A percentile compares a stretch with the other conserved stretches of the same genome.
Evolutionary conservation across 2,113 vertebrate species (phyloP).

Genomic region (Leptobrachium ailaonicum): DNA sequence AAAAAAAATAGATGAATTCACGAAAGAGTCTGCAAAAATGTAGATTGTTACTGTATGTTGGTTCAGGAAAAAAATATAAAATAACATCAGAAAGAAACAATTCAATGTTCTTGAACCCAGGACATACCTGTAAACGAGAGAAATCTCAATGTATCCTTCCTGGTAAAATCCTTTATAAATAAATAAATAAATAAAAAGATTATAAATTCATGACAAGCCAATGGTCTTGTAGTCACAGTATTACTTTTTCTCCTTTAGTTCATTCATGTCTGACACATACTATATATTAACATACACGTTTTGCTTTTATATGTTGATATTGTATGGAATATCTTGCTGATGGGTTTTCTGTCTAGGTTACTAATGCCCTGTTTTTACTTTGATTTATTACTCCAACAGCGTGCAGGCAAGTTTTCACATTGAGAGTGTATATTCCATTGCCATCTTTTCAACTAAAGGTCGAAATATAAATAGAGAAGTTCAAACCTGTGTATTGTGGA

Average conservation of each 20-base stretch:
- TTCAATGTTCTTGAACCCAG: too few relatives aligned
- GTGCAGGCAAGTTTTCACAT: background rate
- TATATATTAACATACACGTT: background rate
- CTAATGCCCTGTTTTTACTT: background rate
- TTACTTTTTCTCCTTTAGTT: background rate
- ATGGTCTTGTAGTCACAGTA: background rate
- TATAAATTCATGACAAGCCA: background rate
- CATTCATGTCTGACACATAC: background rate
- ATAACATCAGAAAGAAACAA: too few relatives aligned
- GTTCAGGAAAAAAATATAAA: too few relatives aligned
- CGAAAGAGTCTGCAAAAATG: too few relatives aligned
- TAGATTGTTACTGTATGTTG: too few relatives aligned
- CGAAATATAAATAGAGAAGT: constrained; percentile 8
- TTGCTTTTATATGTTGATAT: too few relatives aligned
- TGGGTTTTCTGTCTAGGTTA: too few relatives aligned
- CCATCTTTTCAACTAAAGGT: background rate
- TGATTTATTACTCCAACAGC: constrained; percentile 4
- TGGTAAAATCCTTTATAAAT: too few relatives aligned
- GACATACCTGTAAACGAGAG: too few relatives aligned
- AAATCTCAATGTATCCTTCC: too few relatives aligned
- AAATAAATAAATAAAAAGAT: background rate
- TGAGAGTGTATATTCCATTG: background rate
- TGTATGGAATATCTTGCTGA: too few relatives aligned
- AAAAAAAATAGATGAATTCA: too few relatives aligned
- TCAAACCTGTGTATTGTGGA: background rate